Evolutionary conservation across 2,888 invertebrate species (phyloP), one percentile per base, ranked within the genome.

Genomic region (Gortyna flavago): DNA sequence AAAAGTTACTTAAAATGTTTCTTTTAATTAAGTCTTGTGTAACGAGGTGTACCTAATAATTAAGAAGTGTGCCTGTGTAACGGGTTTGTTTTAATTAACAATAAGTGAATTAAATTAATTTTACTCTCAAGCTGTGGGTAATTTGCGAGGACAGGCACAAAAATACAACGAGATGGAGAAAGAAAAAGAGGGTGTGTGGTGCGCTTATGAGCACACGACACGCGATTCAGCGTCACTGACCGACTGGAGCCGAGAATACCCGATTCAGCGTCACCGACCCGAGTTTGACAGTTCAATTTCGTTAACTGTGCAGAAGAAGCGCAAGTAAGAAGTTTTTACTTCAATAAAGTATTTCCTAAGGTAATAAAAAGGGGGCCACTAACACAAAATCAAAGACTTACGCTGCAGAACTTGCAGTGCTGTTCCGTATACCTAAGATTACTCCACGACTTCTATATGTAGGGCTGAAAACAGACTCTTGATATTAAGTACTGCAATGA

Each of bases 11-110:
- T 44, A 57, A 72, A 70, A 38, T 25, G 4, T 21, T 54, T 0
- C 1, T 67, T 75, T 80, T 64, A 59, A 72, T 83, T 61, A 65
- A 51, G n/a, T 61, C 44, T 69, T 68, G 68, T 72, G 7, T 61
- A 79, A 48, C 35, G 21, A 54, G 41, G 41, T 54, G 59, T 61
- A n/a, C n/a, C n/a, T n/a, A 21, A 35, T 66, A 35, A 54, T 66
- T 35, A 59, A 18, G n/a, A n/a, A 16, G 48, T 38, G 25, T 18
- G 5, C 7, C 66, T 54, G 9, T n/a, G 8, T 44, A 54, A 81
- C 18, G 44, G 8, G 54, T 74, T 59, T 66, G 25, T 73, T 72
- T 57, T 16, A 6, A 73, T 79, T 51, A 74, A 65, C n/a, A 35
- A 51, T 51, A 41, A 32, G 1, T 18, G 1, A n/a, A 18, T 11